phyloP scores from a whole-genome alignment of 1,140 invertebrate genomes.

The Augochlora pura region DNA sequence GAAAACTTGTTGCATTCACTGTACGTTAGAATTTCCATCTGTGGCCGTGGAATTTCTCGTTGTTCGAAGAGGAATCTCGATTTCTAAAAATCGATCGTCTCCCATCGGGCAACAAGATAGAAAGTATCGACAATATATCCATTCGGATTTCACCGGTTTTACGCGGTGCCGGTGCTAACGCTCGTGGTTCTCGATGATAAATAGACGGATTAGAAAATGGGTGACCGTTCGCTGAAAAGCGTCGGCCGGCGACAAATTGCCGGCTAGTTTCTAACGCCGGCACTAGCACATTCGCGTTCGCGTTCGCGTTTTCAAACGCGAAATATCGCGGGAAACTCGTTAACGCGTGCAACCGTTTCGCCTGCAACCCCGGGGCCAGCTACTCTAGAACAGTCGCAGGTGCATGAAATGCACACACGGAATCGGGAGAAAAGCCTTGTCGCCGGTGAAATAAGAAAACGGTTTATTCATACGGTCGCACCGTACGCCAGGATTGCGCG shows the following conservation, averaged over 20 bases:
- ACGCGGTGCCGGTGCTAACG: background rate
- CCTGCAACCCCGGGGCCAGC: conserved; percentile 25
- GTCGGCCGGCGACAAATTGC: conserved; percentile 22
- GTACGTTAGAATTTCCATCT: background rate
- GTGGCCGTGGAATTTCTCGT: background rate
- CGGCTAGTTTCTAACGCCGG: conserved; percentile 24
- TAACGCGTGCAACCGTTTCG: conserved; percentile 15
- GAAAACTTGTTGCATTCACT: no score
- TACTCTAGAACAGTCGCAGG: conserved; percentile 38
- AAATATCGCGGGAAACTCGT: conserved; percentile 45
- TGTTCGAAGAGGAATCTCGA: background rate
- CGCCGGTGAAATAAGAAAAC: background rate
- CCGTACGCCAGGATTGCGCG: background rate
- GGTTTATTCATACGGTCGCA: conserved; percentile 13
- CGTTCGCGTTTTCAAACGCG: conserved; percentile 21
- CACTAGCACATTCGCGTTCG: background rate
- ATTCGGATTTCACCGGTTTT: background rate
- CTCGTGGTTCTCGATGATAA: conserved; percentile 1
- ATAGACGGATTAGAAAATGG: conserved; percentile 20
- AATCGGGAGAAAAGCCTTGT: conserved; percentile 14
- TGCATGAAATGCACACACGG: conserved; percentile 34
- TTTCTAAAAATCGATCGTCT: conserved; percentile 2
- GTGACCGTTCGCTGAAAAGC: conserved; percentile 19
- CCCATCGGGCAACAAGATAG: background rate
- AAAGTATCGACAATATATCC: background rate